phyloP scores from a whole-genome alignment of 2,888 invertebrate genomes.

The Teleiodes luculella region DNA sequence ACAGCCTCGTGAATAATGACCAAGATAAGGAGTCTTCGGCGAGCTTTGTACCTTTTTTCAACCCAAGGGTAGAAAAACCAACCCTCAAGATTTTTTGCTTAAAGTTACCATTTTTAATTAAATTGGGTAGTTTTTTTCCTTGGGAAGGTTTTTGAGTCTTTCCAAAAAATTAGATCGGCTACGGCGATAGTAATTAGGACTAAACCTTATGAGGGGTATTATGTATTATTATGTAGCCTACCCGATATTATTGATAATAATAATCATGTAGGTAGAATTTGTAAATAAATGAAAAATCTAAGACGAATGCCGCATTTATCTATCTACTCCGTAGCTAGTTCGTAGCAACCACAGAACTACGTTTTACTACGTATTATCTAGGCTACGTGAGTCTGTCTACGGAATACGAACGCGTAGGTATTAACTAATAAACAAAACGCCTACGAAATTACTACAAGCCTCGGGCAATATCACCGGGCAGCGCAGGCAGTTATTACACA shows the following conservation, averaged over 20 bases:
- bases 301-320: too few species aligned
- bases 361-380: neutral
- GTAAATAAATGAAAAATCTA: neutral
- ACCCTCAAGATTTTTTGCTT: slow-evolving; percentile 63
- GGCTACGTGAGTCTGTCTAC: slow-evolving; percentile 10
- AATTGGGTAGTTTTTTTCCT: slow-evolving; percentile 35
- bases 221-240: neutral
- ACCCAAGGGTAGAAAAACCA: slow-evolving; percentile 39
- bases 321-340: neutral
- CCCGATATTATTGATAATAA: neutral
- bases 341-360: neutral
- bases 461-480: neutral
- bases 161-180: slow-evolving; percentile 11
- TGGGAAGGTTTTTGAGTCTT: slow-evolving; percentile 11
- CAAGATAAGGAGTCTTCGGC: slow-evolving; percentile 48
- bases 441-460: slow-evolving; percentile 15
- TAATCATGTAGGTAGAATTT: neutral
- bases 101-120: slow-evolving; percentile 67
- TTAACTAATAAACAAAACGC: neutral
- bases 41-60: slow-evolving; percentile 64
- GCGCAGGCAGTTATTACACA: neutral
- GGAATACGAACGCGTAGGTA: neutral
- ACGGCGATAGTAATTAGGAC: slow-evolving; percentile 2
- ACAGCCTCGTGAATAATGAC: slow-evolving; percentile 53
- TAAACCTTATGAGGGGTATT: neutral